Conservation (phyloP, 2,888 invertebrate species). For the Clitarchus hookeri region DNA sequence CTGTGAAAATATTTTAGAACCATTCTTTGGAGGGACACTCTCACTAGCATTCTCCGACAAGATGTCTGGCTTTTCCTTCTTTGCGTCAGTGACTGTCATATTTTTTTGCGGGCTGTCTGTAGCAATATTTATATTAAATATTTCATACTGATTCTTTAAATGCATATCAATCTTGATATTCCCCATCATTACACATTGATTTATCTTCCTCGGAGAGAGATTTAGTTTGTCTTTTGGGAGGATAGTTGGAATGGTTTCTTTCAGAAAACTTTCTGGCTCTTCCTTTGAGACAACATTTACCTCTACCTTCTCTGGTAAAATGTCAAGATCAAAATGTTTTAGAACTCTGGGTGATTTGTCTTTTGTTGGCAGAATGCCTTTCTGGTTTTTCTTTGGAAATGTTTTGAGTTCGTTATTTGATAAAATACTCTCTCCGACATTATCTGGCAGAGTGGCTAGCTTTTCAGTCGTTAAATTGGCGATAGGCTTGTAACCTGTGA, state of each 20-base stretch:
- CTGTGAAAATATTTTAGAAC: not conserved
- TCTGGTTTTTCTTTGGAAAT: not conserved
- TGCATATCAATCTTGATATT: not conserved
- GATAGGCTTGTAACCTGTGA: not conserved
- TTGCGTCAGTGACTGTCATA: not conserved
- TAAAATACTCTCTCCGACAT: not conserved
- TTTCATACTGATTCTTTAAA: not conserved
- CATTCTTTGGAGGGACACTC: not conserved
- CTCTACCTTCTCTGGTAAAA: no score
- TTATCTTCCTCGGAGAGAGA: not conserved
- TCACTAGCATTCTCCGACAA: not conserved
- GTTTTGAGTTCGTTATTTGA: not conserved
- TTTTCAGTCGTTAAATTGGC: not conserved
- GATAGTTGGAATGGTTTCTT: no score
- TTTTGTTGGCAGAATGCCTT: not conserved
- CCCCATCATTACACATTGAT: not conserved
- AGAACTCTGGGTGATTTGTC: no score
- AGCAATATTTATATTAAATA: not conserved
- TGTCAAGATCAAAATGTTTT: no score
- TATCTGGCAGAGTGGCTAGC: not conserved
- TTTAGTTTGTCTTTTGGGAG: no score
- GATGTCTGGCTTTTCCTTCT: not conserved
- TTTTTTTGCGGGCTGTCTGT: not conserved
- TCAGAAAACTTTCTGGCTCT: no score
- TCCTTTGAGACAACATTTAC: no score